Evolutionary conservation across 1,140 invertebrate genomes (phyloP).

Genomic region (Drosophila sechellia): DNA sequence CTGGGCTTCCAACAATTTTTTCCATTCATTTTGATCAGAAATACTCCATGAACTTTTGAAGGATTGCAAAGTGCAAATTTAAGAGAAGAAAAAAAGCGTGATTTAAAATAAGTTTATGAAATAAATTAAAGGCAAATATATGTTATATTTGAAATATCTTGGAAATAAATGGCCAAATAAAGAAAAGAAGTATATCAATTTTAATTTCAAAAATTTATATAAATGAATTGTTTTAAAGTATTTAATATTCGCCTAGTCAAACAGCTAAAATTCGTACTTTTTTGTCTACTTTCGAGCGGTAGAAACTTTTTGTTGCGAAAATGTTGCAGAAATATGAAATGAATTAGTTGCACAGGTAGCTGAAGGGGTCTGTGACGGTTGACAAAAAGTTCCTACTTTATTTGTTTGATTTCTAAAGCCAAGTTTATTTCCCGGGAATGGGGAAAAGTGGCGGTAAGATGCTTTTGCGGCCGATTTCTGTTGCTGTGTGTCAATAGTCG

Average conservation of each 20-base stretch:
- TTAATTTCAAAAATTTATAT: too few species aligned
- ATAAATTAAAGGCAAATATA: neutral
- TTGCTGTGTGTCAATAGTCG: constrained; percentile 49
- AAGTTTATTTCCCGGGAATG: constrained; percentile 14
- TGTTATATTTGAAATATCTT: too few species aligned
- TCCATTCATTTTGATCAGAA: constrained; percentile 7
- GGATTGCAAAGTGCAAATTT: neutral
- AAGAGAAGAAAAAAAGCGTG: neutral
- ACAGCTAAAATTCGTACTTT: neutral
- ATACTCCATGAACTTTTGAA: constrained; percentile 8
- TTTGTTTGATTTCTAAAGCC: constrained; percentile 69
- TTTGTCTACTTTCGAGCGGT: constrained; percentile 17
- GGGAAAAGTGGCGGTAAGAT: neutral
- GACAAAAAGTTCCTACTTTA: constrained; percentile 69
- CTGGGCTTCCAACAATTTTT: constrained; percentile 47
- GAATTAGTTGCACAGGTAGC: constrained; percentile 69
- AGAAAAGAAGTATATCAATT: too few species aligned
- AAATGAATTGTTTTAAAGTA: neutral
- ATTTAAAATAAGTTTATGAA: neutral
- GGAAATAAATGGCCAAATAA: too few species aligned
- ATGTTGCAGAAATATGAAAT: constrained; percentile 80
- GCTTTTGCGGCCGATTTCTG: constrained; percentile 14
- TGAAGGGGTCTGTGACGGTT: constrained; percentile 23
- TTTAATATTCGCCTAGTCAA: neutral
- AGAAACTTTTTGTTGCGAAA: constrained; percentile 56